These are phyloP conservation scores for Drosophila antonietae DNA, from an alignment of 2,888 invertebrate genomes.

Conservation along the genomic window DNA sequence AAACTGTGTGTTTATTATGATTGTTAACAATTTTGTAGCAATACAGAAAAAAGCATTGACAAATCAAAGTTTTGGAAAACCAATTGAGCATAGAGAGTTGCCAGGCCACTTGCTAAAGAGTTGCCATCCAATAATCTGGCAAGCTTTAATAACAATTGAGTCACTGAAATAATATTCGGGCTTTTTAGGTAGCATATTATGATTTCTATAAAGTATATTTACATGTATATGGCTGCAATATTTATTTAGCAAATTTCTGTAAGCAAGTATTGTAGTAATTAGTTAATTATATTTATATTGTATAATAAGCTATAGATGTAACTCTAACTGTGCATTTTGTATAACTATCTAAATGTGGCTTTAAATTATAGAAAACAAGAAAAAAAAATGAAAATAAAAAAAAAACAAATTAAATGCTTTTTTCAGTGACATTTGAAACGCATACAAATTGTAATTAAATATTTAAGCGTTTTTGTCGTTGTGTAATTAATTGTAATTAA, in stretches of 20 bases:
- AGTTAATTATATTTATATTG: conserved; percentile 31
- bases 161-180: conserved; percentile 19
- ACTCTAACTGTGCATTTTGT: conserved; percentile 63
- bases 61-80: conserved; percentile 59
- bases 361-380: conserved; percentile 53
- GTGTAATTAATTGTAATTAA: conserved; percentile 53
- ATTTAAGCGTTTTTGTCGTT: conserved; percentile 43
- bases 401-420: conserved; percentile 22
- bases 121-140: conserved; percentile 2
- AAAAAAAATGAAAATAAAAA: not conserved
- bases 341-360: conserved; percentile 75
- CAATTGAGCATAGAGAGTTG: conserved; percentile 16
- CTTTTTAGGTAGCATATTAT: conserved; percentile 34
- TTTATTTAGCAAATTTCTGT: conserved; percentile 36
- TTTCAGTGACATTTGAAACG: conserved; percentile 25
- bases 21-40: conserved; percentile 26
- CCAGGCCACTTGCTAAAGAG: not conserved
- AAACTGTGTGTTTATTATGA: conserved; percentile 20
- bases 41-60: conserved; percentile 68
- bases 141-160: not conserved
- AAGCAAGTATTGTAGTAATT: conserved; percentile 24
- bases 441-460: conserved; percentile 15
- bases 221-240: conserved; percentile 13
- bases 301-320: conserved; percentile 28
- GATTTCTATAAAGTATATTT: conserved; percentile 14